Evolutionary conservation across 2,888 invertebrate genomes (phyloP).

Genomic region (Conomelus anceps): DNA sequence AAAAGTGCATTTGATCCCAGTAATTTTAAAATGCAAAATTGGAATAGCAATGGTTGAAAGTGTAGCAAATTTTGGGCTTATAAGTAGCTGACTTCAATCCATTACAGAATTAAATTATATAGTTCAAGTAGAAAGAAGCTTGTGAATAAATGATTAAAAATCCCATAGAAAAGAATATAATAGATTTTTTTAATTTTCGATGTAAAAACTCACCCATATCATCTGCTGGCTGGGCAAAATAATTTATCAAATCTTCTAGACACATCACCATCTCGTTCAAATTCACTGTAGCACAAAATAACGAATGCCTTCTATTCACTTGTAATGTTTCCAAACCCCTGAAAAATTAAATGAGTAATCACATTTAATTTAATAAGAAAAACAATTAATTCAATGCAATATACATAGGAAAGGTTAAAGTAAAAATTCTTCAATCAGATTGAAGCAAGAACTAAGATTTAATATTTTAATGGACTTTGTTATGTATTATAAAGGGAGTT

Average conservation of each 20-base stretch:
- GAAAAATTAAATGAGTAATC: constrained; percentile 38
- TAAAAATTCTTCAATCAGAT: too few species aligned
- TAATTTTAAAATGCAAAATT: too few species aligned
- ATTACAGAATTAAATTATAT: neutral
- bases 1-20: too few species aligned
- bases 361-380: neutral
- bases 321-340: constrained; percentile 93
- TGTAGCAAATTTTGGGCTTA: neutral
- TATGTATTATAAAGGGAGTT: too few species aligned
- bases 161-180: too few species aligned
- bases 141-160: too few species aligned
- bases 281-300: constrained; percentile 88
- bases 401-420: constrained; percentile 4
- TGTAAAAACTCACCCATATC: constrained; percentile 76
- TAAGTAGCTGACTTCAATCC: neutral
- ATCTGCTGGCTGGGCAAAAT: constrained; percentile 97
- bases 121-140: too few species aligned
- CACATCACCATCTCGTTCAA: constrained; percentile 98
- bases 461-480: too few species aligned
- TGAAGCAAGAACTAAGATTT: too few species aligned
- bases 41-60: too few species aligned
- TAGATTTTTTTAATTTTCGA: neutral
- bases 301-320: constrained; percentile 72
- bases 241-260: constrained; percentile 97
- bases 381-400: too few species aligned